Base-by-base conservation (phyloP, 1,140 invertebrate species). In the Drosophila pruinosa region DNA sequence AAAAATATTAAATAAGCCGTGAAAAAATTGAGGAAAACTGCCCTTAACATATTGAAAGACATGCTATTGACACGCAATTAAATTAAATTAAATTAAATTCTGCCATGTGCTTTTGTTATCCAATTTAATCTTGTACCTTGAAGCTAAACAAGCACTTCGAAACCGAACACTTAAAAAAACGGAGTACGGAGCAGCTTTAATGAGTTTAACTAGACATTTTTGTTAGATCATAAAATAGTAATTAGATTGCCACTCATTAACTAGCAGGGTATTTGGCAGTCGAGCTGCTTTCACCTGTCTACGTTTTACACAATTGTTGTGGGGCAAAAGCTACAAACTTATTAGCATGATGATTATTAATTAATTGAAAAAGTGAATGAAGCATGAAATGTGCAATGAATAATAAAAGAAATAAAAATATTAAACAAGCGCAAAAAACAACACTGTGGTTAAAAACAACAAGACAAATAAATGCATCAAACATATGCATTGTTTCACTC, bases 331-430 rank as follows among this genome's bases (percentile, higher is more conserved):
- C 47, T 65, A 31, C 41, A 83, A 76, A 56, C 73, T 81, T 88
- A 86, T 86, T 86, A 86, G 81, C 81, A 77, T 88, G 81, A 69
- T 88, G 77, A 86, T 88, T 88, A 86, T 88, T 86, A 86, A 86
- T 86, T 86, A 86, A 86, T 86, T 86, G 78, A 75, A 86, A 80
- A 81, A 78, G 54, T 86, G 81, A 88, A 86, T 88, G 82, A 86
- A 88, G 82, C 82, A 78, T 86, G 70, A 88, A 86, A 86, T 86
- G 81, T 85, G 81, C 81, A 85, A 86, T 85, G 81, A 81, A 86
- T 88, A 85, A 88, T 88, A 64, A 68, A 59, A 70, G 41, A 34
- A 56, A 72, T 21, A 62, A 63, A 54, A 31, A 56, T 36, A 61
- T 38, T 41, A 45, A 48, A 61, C 54, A 78, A 56, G 54, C 63